Evolutionary conservation across 2,113 vertebrate species (phyloP), one percentile per base, ranked within the genome.

Genomic region (Actenoides lindsayi): DNA sequence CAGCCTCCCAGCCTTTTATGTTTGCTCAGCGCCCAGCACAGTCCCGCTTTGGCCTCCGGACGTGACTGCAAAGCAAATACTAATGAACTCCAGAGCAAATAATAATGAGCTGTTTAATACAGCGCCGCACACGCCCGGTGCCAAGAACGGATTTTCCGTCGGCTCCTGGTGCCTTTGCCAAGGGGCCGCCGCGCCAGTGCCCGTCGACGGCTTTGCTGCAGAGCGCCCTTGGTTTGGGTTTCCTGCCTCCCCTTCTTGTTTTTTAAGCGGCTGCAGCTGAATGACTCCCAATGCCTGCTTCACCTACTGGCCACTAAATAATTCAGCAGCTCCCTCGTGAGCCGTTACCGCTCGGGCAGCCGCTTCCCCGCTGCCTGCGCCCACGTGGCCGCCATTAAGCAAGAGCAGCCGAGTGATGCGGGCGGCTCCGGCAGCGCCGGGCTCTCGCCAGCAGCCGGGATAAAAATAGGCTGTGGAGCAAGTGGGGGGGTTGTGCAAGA

Each of bases 61-160:
- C 85, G 83, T 93, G 90, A 91, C 94, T 74, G 83, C 37, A 94
- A 92, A 96, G 88, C 93, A 96, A 95, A 97, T 93, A 95, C 83
- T 93, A 86, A 97, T 93, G 94, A 95, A 95, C 91, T 92, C 65
- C 86, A 92, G 90, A 96, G 93, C 94, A 96, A 96, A 97, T 95
- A 96, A 69, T 95, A 95, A 93, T 18, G 96, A 97, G 90, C 93
- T 91, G 91, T 89, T 96, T 96, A 96, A 97, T 90, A 92, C 90
- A 89, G 59, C 30, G 35, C 16, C 88, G n/a, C 64, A 41, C 81
- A 16, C 11, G 6, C 71, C 33, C 1, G 4, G 41, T 89, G 91
- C 96, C 95, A 95, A 48, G 96, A 87, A 69, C 0, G 41, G 24
- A 54, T 89, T 73, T 59, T 65, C 94, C 59, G 56, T 92, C 95